A percentile compares a stretch with the other conserved stretches of the same genome.
Evolutionary conservation across 2,113 vertebrate species (phyloP).

Genomic region (Paramisgurnus dabryanus): DNA sequence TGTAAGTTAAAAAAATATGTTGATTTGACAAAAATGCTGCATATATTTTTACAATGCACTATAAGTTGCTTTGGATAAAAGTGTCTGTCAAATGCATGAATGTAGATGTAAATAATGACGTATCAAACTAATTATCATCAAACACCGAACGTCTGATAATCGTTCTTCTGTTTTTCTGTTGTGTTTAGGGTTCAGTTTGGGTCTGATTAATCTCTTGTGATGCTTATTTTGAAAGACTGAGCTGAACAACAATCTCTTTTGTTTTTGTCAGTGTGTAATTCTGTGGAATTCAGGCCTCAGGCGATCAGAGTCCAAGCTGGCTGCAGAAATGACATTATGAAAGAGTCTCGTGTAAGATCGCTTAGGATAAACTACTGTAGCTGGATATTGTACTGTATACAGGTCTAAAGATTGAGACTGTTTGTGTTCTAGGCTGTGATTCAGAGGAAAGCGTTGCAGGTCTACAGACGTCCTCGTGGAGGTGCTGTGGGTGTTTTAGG

Average conservation of each 20-base stretch:
- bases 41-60: no score
- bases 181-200: constrained; percentile 53
- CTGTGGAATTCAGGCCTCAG: constrained; percentile 21
- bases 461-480: neutral
- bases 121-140: no score
- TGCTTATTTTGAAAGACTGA: constrained; percentile 48
- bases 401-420: neutral
- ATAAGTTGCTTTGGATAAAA: no score
- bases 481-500: neutral
- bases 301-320: neutral
- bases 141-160: neutral
- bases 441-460: neutral
- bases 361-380: neutral
- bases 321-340: constrained; percentile 31
- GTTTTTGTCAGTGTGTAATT: constrained; percentile 26
- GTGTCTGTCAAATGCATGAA: no score
- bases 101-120: no score
- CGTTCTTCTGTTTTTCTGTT: constrained; percentile 51
- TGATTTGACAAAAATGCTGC: no score
- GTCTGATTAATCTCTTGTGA: constrained; percentile 39
- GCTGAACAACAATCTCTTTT: constrained; percentile 46
- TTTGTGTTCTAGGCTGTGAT: neutral
- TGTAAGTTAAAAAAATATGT: no score
- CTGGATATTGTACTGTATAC: neutral
- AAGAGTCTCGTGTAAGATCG: constrained; percentile 20